Percentiles rank a stretch among this genome's conserved stretches.
Conservation (phyloP, 1,140 invertebrate genomes). For the Amphibalanus amphitrite region DNA sequence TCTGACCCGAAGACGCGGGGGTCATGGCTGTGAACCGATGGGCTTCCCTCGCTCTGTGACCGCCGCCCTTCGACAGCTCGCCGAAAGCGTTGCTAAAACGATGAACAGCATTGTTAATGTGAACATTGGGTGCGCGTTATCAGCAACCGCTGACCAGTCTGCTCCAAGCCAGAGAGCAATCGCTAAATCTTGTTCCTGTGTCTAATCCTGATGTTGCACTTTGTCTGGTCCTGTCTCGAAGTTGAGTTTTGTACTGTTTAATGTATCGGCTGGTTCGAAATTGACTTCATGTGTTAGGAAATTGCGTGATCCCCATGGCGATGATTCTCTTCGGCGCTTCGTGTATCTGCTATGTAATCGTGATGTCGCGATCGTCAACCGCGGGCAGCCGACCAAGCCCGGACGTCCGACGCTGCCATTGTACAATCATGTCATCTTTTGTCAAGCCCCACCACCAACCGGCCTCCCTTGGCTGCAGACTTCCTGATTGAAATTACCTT, state of each 20-base stretch:
- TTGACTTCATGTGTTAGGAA: neutral
- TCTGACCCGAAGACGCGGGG: neutral
- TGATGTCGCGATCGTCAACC: neutral
- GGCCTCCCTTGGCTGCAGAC: neutral
- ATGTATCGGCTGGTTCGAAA: neutral
- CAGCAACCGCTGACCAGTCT: too few relatives aligned
- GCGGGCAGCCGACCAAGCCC: neutral
- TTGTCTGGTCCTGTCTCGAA: neutral
- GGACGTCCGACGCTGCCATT: neutral
- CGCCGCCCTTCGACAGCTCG: neutral
- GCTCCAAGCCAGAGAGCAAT: neutral
- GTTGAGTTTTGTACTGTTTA: neutral
- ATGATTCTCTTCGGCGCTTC: neutral
- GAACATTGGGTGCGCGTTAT: neutral
- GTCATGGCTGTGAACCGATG: slow-evolving; percentile 1
- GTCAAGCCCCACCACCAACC: neutral
- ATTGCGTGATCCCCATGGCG: neutral
- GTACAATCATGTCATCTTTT: neutral
- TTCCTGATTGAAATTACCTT: neutral
- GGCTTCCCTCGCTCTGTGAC: neutral
- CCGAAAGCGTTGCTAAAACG: neutral
- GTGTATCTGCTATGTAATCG: neutral
- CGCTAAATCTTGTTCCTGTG: neutral
- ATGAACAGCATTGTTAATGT: neutral
- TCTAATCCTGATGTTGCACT: neutral